Evolutionary conservation across 2,797 vertebrate genomes (phyloP).

Genomic region (Anolis apletophallus): DNA sequence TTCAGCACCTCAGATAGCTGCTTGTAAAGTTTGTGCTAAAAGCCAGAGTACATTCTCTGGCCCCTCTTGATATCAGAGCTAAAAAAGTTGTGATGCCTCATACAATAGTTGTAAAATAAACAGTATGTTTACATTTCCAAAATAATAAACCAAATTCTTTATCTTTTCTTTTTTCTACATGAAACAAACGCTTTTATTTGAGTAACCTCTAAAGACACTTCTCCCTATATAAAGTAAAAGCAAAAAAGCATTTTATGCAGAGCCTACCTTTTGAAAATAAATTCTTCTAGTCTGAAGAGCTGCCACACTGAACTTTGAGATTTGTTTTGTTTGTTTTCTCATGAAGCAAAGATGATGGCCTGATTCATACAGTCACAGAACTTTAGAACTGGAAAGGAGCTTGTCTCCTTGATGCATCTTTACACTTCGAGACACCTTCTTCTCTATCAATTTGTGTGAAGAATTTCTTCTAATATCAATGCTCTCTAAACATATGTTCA

Average conservation of each 20-base stretch:
- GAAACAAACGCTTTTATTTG: background rate
- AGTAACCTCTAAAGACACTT: background rate
- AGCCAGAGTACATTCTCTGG: too few relatives aligned
- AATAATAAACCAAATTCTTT: background rate
- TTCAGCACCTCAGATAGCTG: too few relatives aligned
- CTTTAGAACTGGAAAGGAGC: too few relatives aligned
- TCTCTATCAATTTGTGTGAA: background rate
- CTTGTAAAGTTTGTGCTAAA: too few relatives aligned
- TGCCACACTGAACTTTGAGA: conserved; percentile 51
- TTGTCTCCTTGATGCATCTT: background rate
- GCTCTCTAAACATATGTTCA: background rate
- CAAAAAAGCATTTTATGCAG: conserved; percentile 30
- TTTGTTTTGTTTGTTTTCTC: conserved; percentile 7
- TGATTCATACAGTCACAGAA: conserved; percentile 6
- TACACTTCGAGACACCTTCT: background rate
- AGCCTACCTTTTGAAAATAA: background rate
- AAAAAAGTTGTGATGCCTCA: too few relatives aligned
- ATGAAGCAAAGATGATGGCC: conserved; percentile 54
- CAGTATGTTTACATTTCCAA: background rate
- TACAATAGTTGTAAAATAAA: background rate
- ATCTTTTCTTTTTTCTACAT: background rate
- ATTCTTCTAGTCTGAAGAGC: conserved; percentile 46
- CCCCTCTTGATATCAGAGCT: too few relatives aligned
- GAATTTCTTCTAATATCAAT: too few relatives aligned
- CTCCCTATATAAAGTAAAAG: background rate